These are phyloP conservation scores for Umimayanthus kanabou DNA, from an alignment of 92 coral and sea anemone species.

Conservation along the genomic window DNA sequence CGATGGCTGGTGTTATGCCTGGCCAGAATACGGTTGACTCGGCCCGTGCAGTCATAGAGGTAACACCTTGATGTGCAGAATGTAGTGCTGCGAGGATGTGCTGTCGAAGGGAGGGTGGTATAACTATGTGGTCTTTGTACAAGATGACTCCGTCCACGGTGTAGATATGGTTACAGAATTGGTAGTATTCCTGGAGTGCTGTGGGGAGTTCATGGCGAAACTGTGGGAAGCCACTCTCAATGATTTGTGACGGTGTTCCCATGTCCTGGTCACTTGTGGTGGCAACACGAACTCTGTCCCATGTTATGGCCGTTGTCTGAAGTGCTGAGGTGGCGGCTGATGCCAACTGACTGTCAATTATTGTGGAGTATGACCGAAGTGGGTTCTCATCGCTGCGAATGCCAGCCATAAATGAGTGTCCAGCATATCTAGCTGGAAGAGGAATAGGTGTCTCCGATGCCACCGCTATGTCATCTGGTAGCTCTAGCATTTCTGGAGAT, in stretches of 20 bases:
- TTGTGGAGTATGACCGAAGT: not conserved
- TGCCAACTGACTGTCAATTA: slow-evolving; percentile 16
- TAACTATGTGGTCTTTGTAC: slow-evolving; percentile 54
- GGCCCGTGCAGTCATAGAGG: slow-evolving; percentile 59
- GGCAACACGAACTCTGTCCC: slow-evolving; percentile 39
- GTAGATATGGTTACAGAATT: slow-evolving; percentile 59
- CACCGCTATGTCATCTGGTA: slow-evolving; percentile 27
- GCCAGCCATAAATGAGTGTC: slow-evolving; percentile 40
- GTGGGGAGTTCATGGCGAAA: slow-evolving; percentile 51
- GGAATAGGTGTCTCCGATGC: not conserved
- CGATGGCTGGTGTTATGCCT: slow-evolving; percentile 49
- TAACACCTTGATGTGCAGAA: slow-evolving; percentile 65
- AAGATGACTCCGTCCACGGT: slow-evolving; percentile 37
- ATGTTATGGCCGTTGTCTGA: slow-evolving; percentile 40
- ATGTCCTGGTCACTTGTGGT: slow-evolving; percentile 37
- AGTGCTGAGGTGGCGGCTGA: slow-evolving; percentile 42
- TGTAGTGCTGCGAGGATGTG: slow-evolving; percentile 41
- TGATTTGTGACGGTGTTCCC: too few relatives aligned
- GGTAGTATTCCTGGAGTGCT: slow-evolving; percentile 51
- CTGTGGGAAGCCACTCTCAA: slow-evolving; percentile 56
- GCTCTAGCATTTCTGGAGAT: slow-evolving; percentile 1
- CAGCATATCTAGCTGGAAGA: not conserved
- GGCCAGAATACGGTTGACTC: slow-evolving; percentile 65
- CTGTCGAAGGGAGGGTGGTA: slow-evolving; percentile 55
- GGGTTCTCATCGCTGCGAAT: slow-evolving; percentile 9